phyloP scores from a whole-genome alignment of 2,888 invertebrate genomes.

The Hirtodrosophila alboralis region DNA sequence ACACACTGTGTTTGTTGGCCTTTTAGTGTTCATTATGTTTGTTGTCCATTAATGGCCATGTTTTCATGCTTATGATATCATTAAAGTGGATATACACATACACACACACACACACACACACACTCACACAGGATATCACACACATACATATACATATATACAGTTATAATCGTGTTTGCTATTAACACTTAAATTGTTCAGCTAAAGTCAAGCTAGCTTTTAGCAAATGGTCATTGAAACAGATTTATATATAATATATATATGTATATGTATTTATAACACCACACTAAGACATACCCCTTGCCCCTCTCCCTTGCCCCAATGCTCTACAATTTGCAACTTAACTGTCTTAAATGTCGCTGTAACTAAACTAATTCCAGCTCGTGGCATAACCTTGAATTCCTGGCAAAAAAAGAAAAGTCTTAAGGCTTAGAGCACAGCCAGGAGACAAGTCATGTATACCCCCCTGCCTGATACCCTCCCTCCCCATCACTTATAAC shows the following conservation, averaged over 20 bases:
- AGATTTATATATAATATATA: too few relatives aligned
- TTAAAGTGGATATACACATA: conserved; percentile 49
- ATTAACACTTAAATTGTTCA: conserved; percentile 36
- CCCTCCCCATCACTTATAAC: conserved; percentile 1
- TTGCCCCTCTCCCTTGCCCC: too few relatives aligned
- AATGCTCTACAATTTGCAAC: conserved; percentile 11
- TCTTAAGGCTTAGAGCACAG: conserved; percentile 44
- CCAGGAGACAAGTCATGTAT: conserved; percentile 8
- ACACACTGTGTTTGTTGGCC: conserved; percentile 14
- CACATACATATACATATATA: conserved; percentile 5
- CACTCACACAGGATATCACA: conserved; percentile 2
- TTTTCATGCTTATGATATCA: conserved; percentile 62
- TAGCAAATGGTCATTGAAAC: conserved; percentile 15
- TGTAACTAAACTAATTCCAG: conserved; percentile 53
- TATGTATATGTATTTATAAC: too few relatives aligned
- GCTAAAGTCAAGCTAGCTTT: conserved; percentile 29
- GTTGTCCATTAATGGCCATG: conserved; percentile 66
- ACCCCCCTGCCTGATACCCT: too few relatives aligned
- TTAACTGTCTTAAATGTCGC: conserved; percentile 28
- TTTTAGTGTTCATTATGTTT: conserved; percentile 51
- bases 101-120: conserved; percentile 7
- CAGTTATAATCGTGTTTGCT: conserved; percentile 25
- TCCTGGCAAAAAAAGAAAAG: conserved; percentile 14
- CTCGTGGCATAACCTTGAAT: conserved; percentile 46
- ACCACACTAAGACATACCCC: too few relatives aligned